These are phyloP conservation scores for Gnathonemus echidnorhynchus DNA, from an alignment of 2,113 vertebrate genomes.

Conservation along the genomic window DNA sequence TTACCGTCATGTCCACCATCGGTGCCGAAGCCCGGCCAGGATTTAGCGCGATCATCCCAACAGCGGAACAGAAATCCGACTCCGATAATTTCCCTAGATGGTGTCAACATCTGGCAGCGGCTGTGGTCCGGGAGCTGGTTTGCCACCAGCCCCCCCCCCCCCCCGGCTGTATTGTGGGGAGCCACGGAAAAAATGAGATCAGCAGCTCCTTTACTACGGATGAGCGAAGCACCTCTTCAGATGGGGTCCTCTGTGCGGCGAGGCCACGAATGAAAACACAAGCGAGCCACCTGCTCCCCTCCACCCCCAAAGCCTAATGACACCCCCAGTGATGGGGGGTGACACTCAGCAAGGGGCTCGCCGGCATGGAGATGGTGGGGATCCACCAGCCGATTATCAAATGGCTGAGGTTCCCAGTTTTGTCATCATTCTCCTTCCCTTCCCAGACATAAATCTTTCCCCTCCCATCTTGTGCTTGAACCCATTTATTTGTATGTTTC, in stretches of 20 bases:
- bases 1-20: not conserved
- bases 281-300: not conserved
- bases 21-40: not conserved
- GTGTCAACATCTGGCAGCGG: not conserved
- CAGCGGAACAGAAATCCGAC: not conserved
- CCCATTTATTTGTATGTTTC: not conserved
- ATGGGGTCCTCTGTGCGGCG: not conserved
- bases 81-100: not conserved
- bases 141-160: not conserved
- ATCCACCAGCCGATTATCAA: conserved; percentile 40
- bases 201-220: not conserved
- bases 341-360: conserved; percentile 40
- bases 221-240: not conserved
- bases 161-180: not conserved
- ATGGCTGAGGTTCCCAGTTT: not conserved
- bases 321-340: conserved; percentile 55
- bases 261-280: not conserved
- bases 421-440: not conserved
- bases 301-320: conserved; percentile 53
- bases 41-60: not conserved
- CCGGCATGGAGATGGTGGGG: conserved; percentile 48
- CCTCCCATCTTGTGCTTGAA: not conserved
- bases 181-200: not conserved
- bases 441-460: not conserved
- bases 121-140: not conserved